A percentile compares a stretch with the other conserved stretches of the same genome.
phyloP scores from a whole-genome alignment of 2,113 vertebrate genomes.

The Xyliphius kryptos region DNA sequence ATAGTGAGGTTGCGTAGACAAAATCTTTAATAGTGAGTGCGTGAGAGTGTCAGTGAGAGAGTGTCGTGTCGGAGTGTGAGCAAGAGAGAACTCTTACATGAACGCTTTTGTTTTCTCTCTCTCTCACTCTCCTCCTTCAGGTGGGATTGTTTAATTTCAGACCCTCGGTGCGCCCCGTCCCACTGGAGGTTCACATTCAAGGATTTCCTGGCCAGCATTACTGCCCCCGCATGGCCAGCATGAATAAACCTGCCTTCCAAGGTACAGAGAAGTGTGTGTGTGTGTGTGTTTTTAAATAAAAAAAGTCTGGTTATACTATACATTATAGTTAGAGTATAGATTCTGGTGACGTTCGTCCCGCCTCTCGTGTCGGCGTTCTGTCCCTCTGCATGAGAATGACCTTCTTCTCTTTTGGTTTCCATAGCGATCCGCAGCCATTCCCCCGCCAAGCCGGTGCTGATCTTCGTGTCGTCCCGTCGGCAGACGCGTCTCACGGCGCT shows the following conservation, averaged over 20 bases:
- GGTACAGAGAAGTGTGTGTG: slow-evolving; percentile 65
- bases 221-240: slow-evolving; percentile 97
- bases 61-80: no score
- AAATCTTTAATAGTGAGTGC: no score
- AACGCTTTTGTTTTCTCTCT: slow-evolving; percentile 28
- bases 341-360: no score
- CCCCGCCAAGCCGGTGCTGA: slow-evolving; percentile 92
- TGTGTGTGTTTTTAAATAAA: no score
- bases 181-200: slow-evolving; percentile 93
- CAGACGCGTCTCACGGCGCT: slow-evolving; percentile 94
- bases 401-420: not conserved
- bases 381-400: no score
- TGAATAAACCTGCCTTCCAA: slow-evolving; percentile 98
- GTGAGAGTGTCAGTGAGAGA: no score
- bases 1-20: no score
- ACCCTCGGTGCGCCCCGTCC: slow-evolving; percentile 94
- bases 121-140: slow-evolving; percentile 53
- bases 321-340: no score
- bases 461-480: slow-evolving; percentile 94
- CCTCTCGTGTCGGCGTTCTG: no score
- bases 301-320: no score
- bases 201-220: slow-evolving; percentile 97
- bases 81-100: slow-evolving; percentile 6
- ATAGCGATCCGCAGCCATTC: slow-evolving; percentile 94
- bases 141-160: slow-evolving; percentile 98